Conservation (phyloP, 53 echinoderm and acorn worm species). For the Paelopatides confundens region DNA sequence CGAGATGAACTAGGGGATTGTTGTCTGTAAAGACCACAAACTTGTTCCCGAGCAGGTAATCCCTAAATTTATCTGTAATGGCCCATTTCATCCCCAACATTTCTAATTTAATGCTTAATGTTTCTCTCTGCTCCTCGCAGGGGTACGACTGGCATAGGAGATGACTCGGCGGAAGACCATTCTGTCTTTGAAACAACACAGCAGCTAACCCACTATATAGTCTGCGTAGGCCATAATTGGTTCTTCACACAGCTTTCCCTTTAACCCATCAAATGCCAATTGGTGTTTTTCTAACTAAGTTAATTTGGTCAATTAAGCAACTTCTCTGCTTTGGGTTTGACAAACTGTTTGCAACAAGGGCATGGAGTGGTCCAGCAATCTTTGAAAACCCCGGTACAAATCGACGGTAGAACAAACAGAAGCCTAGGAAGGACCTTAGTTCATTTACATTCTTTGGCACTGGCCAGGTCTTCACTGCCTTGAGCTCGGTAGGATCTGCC, state of each 20-base stretch:
- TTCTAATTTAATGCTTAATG: too few species aligned
- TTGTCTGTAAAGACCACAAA: too few species aligned
- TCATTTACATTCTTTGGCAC: not conserved
- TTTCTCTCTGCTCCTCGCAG: constrained; percentile 46
- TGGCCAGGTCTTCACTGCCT: constrained; percentile 20
- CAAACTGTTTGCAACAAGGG: not conserved
- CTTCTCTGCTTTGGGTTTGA: not conserved
- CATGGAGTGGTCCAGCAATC: constrained; percentile 18
- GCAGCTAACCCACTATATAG: constrained; percentile 54
- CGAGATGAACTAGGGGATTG: too few species aligned
- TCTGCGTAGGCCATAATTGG: constrained; percentile 1
- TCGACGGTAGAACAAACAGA: constrained; percentile 30
- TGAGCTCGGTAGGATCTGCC: not conserved
- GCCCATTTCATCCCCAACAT: too few species aligned
- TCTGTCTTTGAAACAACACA: constrained; percentile 60
- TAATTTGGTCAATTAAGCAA: not conserved
- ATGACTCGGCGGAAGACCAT: not conserved
- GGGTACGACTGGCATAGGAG: constrained; percentile 59
- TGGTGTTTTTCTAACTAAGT: constrained; percentile 9
- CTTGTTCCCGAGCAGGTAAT: too few species aligned
- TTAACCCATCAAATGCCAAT: constrained; percentile 10
- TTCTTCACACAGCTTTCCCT: constrained; percentile 3
- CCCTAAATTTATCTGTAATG: too few species aligned
- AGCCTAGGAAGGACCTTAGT: constrained; percentile 35
- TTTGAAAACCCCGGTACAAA: constrained; percentile 38